Conservation (phyloP, 2,113 vertebrate species). For the Pollachius pollachius region DNA sequence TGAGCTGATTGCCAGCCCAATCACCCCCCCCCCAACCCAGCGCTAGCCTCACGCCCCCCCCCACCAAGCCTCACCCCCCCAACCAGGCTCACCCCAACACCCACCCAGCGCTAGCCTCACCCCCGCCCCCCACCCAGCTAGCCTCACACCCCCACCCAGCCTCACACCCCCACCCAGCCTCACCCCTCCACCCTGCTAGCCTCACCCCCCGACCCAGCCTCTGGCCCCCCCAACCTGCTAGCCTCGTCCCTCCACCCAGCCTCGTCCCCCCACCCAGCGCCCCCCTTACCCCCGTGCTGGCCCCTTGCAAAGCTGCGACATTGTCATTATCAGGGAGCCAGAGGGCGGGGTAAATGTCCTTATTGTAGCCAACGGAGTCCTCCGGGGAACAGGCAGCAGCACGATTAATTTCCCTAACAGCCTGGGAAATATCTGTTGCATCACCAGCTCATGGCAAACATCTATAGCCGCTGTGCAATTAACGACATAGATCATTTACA, state of each 20-base stretch:
- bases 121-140: constrained; percentile 12
- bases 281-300: constrained; percentile 49
- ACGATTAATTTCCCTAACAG: constrained; percentile 80
- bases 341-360: constrained; percentile 72
- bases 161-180: neutral
- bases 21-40: too few species aligned
- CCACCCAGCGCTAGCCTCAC: constrained; percentile 33
- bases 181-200: constrained; percentile 17
- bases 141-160: too few species aligned
- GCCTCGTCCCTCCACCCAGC: too few species aligned
- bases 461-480: constrained; percentile 86
- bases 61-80: too few species aligned
- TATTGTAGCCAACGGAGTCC: constrained; percentile 68
- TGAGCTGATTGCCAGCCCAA: too few species aligned
- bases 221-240: too few species aligned
- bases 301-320: constrained; percentile 64
- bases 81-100: too few species aligned
- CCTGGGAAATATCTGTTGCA: constrained; percentile 73
- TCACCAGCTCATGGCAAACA: constrained; percentile 75
- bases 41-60: too few species aligned
- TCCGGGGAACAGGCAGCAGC: constrained; percentile 74
- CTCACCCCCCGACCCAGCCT: constrained; percentile 33
- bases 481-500: constrained; percentile 97
- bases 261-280: neutral
- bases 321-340: constrained; percentile 73